Conservation (phyloP, 2,113 vertebrate species). For the Rhinoderma darwinii region DNA sequence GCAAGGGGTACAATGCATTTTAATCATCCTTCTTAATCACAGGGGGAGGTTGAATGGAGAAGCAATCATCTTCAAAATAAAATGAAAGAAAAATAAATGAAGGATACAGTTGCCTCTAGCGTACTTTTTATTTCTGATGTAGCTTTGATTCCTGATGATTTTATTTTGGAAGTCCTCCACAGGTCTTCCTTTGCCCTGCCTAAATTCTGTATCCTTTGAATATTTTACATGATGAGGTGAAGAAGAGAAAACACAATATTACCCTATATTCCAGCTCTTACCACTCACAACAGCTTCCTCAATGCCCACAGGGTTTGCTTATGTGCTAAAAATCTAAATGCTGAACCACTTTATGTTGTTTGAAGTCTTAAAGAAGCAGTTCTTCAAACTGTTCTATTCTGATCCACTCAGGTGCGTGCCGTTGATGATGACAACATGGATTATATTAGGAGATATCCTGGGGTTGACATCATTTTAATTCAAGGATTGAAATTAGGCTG, state of each 20-base stretch:
- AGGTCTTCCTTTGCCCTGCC: slow-evolving; percentile 33
- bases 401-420: background rate
- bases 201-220: slow-evolving; percentile 51
- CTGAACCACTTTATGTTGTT: slow-evolving; percentile 10
- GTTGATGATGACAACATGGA: slow-evolving; percentile 2
- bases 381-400: slow-evolving; percentile 2
- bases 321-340: slow-evolving; percentile 44
- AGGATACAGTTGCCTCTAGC: slow-evolving; percentile 29
- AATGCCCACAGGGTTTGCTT: slow-evolving; percentile 29
- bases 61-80: slow-evolving; percentile 55
- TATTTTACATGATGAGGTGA: slow-evolving; percentile 45
- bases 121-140: slow-evolving; percentile 36
- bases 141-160: slow-evolving; percentile 51
- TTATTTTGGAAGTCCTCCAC: slow-evolving; percentile 50
- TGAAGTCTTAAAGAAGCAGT: slow-evolving; percentile 9
- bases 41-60: slow-evolving; percentile 55
- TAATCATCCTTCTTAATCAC: slow-evolving; percentile 40
- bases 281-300: background rate
- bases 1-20: slow-evolving; percentile 50
- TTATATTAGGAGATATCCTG: background rate
- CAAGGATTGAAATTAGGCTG: background rate
- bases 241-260: slow-evolving; percentile 38
- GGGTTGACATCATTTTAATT: background rate
- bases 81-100: slow-evolving; percentile 28
- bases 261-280: slow-evolving; percentile 16